Evolutionary conservation across 2,888 invertebrate species (phyloP), one percentile per base, ranked within the genome.

Genomic region (Crioceris asparagi): DNA sequence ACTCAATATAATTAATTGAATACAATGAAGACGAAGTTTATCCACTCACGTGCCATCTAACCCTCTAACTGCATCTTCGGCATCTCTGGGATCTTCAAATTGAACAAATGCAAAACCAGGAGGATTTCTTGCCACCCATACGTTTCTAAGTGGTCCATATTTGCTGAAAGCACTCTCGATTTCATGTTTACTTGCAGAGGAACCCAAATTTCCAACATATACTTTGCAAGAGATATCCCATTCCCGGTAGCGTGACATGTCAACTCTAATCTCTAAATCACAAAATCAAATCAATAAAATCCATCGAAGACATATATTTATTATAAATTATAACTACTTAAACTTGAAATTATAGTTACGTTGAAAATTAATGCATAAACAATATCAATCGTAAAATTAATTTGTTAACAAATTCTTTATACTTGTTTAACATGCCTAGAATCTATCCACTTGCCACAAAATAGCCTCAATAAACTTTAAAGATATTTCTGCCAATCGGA

Each of bases 81-180:
- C 92, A 64, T 94, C 94, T 46, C 88, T 70, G 4, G 85, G 76
- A 64, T 94, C 92, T 67, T 92, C 91, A 61, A 86, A 92, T 62
- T 92, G 91, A 2, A 92, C 88, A 66, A 92, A 92, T 5, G 91
- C 92, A 66, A 93, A 92, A 35, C 92, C 94, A 39, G 94, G 92
- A 10, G 90, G 91, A 64, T 94, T 92, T 50, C 93, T 74, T 0
- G 94, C 94, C n/a, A 96, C 92, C 94, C 94, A 96, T 30, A 94
- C 93, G 68, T 90, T 93, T 54, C 87, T 75, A 52, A 94, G 67
- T 1, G 87, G 83, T 8, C 94, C 94, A 59, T 91, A 94, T 55
- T 90, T 84, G 41, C 84, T 80, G 67, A 94, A 96, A 11, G 88
- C 85, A 62, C 90, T 86, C 68, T 94, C 93, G 38, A 91, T 71